Evolutionary conservation across 2,888 invertebrate species (phyloP).

Genomic region (Syritta pipiens): DNA sequence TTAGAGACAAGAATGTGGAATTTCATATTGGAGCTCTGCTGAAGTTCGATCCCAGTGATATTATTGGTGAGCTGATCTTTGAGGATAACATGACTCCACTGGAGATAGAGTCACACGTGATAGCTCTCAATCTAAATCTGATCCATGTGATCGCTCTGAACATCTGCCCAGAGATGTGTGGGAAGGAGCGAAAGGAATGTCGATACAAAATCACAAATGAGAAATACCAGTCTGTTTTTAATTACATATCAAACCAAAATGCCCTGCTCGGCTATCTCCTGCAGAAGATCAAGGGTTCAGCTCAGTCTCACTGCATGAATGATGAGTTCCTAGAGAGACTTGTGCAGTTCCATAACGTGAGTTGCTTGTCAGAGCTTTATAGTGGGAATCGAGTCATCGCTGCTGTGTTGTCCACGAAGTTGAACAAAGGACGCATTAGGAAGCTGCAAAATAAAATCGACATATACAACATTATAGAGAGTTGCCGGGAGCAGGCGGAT

Average conservation of each 20-base stretch:
- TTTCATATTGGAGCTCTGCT: slow-evolving; percentile 74
- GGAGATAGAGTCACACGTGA: slow-evolving; percentile 85
- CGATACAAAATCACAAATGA: slow-evolving; percentile 67
- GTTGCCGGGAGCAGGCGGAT: slow-evolving; percentile 26
- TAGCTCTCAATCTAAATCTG: slow-evolving; percentile 86
- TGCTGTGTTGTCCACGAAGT: slow-evolving; percentile 73
- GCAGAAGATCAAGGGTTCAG: slow-evolving; percentile 71
- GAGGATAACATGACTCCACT: slow-evolving; percentile 84
- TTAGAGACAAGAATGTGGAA: slow-evolving; percentile 74
- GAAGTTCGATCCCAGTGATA: slow-evolving; percentile 80
- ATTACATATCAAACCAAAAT: slow-evolving; percentile 76
- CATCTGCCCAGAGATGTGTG: slow-evolving; percentile 82
- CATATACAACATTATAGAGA: slow-evolving; percentile 45
- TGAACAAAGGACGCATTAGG: slow-evolving; percentile 71
- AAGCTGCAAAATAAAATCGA: slow-evolving; percentile 50
- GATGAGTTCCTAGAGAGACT: slow-evolving; percentile 72
- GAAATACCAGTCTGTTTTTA: slow-evolving; percentile 75
- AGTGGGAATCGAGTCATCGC: slow-evolving; percentile 73
- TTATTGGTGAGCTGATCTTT: slow-evolving; percentile 85
- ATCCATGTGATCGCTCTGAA: slow-evolving; percentile 86
- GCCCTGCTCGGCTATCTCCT: slow-evolving; percentile 74
- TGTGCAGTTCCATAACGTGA: slow-evolving; percentile 72
- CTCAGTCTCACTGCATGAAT: slow-evolving; percentile 64
- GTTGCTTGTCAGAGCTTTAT: slow-evolving; percentile 71
- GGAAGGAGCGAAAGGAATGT: slow-evolving; percentile 46